Evolutionary conservation across 2,888 invertebrate species (phyloP).

Genomic region (Sussaba pulchella): DNA sequence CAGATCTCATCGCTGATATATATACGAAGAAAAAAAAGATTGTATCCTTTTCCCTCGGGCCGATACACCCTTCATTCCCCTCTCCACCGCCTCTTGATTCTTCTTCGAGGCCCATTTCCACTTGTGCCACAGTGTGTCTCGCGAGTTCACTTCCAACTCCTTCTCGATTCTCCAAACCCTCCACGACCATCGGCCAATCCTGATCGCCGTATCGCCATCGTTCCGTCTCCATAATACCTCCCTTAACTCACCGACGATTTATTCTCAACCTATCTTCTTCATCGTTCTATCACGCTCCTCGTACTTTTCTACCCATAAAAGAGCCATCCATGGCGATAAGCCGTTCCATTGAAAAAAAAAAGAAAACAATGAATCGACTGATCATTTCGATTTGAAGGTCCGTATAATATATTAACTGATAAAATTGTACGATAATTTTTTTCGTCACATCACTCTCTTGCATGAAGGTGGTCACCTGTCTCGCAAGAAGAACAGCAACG

Average conservation of each 20-base stretch:
- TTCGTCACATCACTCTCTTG: too few relatives aligned
- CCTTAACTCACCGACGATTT: not conserved
- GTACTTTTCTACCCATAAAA: not conserved
- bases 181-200: not conserved
- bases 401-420: too few relatives aligned
- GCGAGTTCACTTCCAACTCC: slow-evolving; percentile 31
- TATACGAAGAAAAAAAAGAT: slow-evolving; percentile 46
- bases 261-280: slow-evolving; percentile 2
- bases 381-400: too few relatives aligned
- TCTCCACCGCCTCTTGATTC: slow-evolving; percentile 36
- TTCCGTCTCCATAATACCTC: not conserved
- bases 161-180: not conserved
- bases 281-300: not conserved
- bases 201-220: not conserved
- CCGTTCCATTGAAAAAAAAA: too few relatives aligned
- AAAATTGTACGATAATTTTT: slow-evolving; percentile 9
- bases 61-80: slow-evolving; percentile 20
- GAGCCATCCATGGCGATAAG: too few relatives aligned
- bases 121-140: slow-evolving; percentile 19
- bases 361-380: too few relatives aligned
- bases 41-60: slow-evolving; percentile 52
- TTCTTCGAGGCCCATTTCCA: not conserved
- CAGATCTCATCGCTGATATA: slow-evolving; percentile 67
- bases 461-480: slow-evolving; percentile 9
- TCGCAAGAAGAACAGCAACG: slow-evolving; percentile 45